phyloP scores from a whole-genome alignment of 1,140 invertebrate genomes.

The Lepidurus packardi region DNA sequence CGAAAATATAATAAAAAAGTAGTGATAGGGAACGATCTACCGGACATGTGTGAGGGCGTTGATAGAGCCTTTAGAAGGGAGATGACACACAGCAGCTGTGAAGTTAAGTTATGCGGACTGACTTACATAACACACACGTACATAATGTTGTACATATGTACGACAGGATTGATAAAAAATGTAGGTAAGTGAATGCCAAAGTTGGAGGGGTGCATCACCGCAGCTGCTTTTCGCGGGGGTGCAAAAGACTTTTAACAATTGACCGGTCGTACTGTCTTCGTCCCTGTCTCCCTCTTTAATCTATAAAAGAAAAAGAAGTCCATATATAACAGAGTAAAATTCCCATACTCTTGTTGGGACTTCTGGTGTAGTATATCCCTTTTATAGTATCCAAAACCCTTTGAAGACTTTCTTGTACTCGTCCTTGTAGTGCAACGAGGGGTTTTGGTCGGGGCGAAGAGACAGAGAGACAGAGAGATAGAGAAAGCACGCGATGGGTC shows the following conservation, averaged over 20 bases:
- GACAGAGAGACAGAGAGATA: too few relatives aligned
- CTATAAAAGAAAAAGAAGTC: too few relatives aligned
- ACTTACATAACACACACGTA: neutral
- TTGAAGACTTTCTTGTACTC: too few relatives aligned
- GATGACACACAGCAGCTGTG: conserved; percentile 17
- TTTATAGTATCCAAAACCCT: too few relatives aligned
- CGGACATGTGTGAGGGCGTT: conserved; percentile 17
- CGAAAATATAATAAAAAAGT: neutral
- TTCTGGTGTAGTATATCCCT: too few relatives aligned
- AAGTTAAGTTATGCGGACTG: conserved; percentile 16
- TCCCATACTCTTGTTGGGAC: too few relatives aligned
- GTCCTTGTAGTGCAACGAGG: too few relatives aligned
- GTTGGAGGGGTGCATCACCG: neutral
- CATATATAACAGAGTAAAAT: too few relatives aligned
- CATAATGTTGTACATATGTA: neutral
- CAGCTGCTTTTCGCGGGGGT: neutral
- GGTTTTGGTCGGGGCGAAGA: too few relatives aligned
- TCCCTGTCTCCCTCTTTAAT: too few relatives aligned
- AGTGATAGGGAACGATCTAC: neutral
- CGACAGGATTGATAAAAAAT: neutral
- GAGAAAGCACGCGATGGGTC: too few relatives aligned
- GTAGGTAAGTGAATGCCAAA: neutral
- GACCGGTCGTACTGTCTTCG: neutral
- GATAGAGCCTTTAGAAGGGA: conserved; percentile 8
- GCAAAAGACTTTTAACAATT: neutral